Percentiles rank a stretch among this genome's conserved stretches.
These are phyloP conservation scores for Limnephilus auricula DNA, from an alignment of 2,888 invertebrate species.

Conservation along the genomic window DNA sequence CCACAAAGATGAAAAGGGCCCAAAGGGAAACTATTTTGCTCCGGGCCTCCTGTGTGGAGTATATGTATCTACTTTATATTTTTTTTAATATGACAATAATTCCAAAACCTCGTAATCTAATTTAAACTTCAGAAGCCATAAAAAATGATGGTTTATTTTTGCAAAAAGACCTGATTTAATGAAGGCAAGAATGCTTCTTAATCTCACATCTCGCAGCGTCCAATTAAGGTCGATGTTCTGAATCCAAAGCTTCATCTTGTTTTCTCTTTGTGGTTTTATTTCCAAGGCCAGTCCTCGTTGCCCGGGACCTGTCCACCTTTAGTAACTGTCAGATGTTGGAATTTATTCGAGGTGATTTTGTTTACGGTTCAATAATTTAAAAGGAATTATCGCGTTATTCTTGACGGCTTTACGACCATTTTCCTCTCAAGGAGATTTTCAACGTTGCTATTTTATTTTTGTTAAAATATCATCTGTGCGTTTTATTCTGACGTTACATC, in stretches of 20 bases:
- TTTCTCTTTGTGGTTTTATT: constrained; percentile 11
- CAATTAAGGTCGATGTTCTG: constrained; percentile 41
- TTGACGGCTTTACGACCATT: constrained; percentile 30
- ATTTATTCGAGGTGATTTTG: constrained; percentile 54
- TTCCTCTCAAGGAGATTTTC: constrained; percentile 28
- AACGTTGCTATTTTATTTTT: not conserved
- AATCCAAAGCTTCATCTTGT: constrained; percentile 9
- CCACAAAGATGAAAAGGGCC: too few species aligned
- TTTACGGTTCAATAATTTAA: constrained; percentile 58
- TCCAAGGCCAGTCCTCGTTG: not conserved
- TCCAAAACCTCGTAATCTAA: not conserved
- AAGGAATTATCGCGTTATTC: constrained; percentile 56
- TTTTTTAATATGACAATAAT: too few species aligned
- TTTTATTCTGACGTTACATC: not conserved
- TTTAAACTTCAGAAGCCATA: not conserved
- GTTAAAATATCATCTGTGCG: not conserved
- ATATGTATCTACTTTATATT: too few species aligned
- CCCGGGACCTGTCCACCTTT: constrained; percentile 46
- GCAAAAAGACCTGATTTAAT: not conserved
- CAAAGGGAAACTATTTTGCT: too few species aligned
- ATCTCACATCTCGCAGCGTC: constrained; percentile 12
- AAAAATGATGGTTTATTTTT: not conserved
- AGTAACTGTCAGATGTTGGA: constrained; percentile 51
- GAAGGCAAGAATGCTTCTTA: not conserved
- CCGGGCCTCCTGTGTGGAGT: too few species aligned